phyloP scores from a whole-genome alignment of 2,113 vertebrate genomes.

The Bubo blakistoni region DNA sequence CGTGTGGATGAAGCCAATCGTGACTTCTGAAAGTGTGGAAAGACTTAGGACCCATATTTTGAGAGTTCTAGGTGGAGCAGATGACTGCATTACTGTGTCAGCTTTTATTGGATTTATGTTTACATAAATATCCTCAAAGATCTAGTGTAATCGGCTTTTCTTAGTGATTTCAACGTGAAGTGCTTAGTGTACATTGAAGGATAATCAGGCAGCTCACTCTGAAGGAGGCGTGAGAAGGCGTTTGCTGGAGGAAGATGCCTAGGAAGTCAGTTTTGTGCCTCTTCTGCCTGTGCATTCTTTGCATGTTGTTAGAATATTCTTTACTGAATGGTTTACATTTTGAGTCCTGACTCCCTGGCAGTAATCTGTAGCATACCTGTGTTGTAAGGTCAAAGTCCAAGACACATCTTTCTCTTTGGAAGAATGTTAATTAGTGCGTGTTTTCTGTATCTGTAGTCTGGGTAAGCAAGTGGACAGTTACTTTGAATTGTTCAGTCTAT shows the following conservation, averaged over 20 bases:
- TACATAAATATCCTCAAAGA: not conserved
- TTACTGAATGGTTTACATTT: not conserved
- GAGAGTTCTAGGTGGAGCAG: not conserved
- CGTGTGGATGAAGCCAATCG: not conserved
- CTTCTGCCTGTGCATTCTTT: not conserved
- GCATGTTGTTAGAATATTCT: not conserved
- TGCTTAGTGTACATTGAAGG: not conserved
- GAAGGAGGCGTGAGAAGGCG: not conserved
- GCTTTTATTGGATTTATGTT: slow-evolving; percentile 6
- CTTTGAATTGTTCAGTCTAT: not conserved
- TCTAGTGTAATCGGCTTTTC: not conserved
- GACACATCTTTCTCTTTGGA: not conserved
- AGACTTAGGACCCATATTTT: not conserved
- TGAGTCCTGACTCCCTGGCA: not conserved
- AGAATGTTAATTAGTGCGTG: not conserved
- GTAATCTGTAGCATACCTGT: not conserved
- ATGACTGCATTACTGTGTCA: not conserved
- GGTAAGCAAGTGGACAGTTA: not conserved
- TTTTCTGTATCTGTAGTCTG: not conserved
- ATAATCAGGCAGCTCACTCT: not conserved
- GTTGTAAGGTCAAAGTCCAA: not conserved
- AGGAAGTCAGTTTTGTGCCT: not conserved
- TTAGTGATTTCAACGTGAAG: not conserved
- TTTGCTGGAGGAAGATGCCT: not conserved
- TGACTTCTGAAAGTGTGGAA: not conserved